phyloP scores from a whole-genome alignment of 2,888 invertebrate genomes.

The Euspilapteryx auroguttella region DNA sequence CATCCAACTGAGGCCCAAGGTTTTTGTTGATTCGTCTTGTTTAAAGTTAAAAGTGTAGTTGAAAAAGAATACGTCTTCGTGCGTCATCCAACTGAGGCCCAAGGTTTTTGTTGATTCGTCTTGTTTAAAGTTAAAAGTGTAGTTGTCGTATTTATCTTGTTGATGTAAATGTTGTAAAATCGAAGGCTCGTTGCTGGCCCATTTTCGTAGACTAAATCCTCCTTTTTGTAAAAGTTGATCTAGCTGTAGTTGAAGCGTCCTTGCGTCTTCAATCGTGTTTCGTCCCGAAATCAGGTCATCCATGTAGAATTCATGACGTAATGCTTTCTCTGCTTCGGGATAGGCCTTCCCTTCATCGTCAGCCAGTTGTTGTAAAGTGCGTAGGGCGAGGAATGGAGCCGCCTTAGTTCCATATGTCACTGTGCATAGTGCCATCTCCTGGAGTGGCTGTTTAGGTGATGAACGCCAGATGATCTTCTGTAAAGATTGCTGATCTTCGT shows the following conservation, averaged over 20 bases:
- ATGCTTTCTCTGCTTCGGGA: neutral
- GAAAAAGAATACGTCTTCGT: too few species aligned
- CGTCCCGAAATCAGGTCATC: constrained; percentile 2
- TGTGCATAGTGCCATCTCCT: neutral
- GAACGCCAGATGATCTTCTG: neutral
- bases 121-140: neutral
- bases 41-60: too few species aligned
- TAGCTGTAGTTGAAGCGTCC: neutral
- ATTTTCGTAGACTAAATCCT: constrained; percentile 1
- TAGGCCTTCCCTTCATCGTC: constrained; percentile 1
- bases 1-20: neutral
- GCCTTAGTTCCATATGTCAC: too few species aligned
- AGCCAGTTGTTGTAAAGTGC: neutral
- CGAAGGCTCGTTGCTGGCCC: neutral
- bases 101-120: too few species aligned
- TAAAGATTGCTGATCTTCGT: neutral
- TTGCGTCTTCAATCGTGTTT: neutral
- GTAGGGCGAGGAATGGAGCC: neutral
- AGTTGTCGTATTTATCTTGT: neutral
- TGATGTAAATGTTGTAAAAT: neutral
- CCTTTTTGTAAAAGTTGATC: neutral
- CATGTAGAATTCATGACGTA: neutral
- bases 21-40: too few species aligned
- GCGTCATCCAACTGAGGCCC: too few species aligned
- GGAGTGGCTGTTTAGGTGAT: neutral